Conservation (phyloP, 2,888 invertebrate genomes). For the Anoncus sp. region DNA sequence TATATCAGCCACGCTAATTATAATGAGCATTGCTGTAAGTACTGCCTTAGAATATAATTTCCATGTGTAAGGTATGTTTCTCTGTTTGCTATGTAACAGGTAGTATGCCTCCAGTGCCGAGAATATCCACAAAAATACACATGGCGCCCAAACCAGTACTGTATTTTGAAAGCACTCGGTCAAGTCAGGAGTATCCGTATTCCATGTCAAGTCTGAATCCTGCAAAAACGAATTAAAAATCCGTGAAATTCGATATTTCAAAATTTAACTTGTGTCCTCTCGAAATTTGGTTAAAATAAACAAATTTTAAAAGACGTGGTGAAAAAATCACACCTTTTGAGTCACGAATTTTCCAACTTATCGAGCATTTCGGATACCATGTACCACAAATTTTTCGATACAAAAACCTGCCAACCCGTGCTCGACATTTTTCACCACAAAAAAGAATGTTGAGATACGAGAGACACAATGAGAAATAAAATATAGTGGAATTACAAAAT, state of each 20-base stretch:
- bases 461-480: not conserved
- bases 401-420: too few species aligned
- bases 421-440: too few species aligned
- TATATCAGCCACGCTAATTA: constrained; percentile 89
- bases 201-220: constrained; percentile 92
- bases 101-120: constrained; percentile 91
- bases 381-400: too few species aligned
- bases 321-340: too few species aligned
- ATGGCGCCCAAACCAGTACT: constrained; percentile 94
- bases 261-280: too few species aligned
- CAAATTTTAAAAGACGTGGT: too few species aligned
- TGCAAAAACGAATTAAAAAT: constrained; percentile 81
- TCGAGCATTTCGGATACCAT: too few species aligned
- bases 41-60: constrained; percentile 88
- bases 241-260: too few species aligned
- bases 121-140: constrained; percentile 92
- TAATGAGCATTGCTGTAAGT: constrained; percentile 87
- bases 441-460: too few species aligned
- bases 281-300: too few species aligned
- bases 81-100: constrained; percentile 90
- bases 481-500: not conserved
- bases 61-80: constrained; percentile 90
- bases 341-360: too few species aligned
- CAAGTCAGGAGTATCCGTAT: constrained; percentile 92
- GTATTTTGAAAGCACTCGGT: constrained; percentile 97